phyloP scores from a whole-genome alignment of 2,888 invertebrate genomes.

The Tiliacea citrago region DNA sequence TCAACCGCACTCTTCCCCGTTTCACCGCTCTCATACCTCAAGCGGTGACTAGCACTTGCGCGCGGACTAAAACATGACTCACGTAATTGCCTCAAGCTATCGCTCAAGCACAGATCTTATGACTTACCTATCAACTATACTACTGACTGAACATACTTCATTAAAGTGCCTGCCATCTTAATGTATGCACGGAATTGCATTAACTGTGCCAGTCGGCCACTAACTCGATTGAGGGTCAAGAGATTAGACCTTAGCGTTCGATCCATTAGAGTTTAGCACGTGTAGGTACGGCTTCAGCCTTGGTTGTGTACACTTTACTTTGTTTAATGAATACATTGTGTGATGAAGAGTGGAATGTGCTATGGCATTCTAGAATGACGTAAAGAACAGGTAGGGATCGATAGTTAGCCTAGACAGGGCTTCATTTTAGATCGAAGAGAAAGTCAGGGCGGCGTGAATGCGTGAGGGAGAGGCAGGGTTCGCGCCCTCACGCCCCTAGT shows the following conservation, averaged over 20 bases:
- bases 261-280: constrained; percentile 18
- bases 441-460: not conserved
- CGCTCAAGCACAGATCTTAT: constrained; percentile 7
- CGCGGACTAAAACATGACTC: no score
- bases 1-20: no score
- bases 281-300: constrained; percentile 21
- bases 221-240: constrained; percentile 65
- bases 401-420: not conserved
- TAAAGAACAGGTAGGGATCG: not conserved
- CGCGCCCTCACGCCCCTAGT: no score
- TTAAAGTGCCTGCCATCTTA: constrained; percentile 31
- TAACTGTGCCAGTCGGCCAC: constrained; percentile 40
- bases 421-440: not conserved
- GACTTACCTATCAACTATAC: constrained; percentile 23
- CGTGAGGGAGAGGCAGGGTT: no score
- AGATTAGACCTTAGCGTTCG: constrained; percentile 40
- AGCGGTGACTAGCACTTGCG: no score
- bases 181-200: constrained; percentile 65
- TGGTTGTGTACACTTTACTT: constrained; percentile 7
- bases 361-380: not conserved
- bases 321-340: constrained; percentile 4
- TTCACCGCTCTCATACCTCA: no score
- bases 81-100: constrained; percentile 4
- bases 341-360: constrained; percentile 21
- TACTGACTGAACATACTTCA: constrained; percentile 9